Conservation (phyloP, 2,797 vertebrate genomes). For the Chiloscyllium punctatum region DNA sequence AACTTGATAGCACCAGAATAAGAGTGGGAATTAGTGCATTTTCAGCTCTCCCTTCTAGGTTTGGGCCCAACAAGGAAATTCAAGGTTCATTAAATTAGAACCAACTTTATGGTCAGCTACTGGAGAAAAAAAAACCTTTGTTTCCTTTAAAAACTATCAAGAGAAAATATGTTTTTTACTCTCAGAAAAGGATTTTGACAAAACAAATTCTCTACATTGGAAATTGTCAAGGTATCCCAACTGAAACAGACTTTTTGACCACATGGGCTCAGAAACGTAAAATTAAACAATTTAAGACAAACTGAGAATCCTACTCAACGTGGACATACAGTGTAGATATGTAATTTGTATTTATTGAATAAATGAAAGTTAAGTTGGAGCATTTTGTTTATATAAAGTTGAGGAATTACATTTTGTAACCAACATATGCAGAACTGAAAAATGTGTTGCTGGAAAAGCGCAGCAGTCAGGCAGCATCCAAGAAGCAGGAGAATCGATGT, state of each 20-base stretch:
- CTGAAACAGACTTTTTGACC: background rate
- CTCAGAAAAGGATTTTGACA: background rate
- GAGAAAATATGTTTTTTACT: background rate
- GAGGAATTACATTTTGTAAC: background rate
- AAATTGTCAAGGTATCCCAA: background rate
- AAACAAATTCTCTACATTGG: background rate
- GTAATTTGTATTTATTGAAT: too few relatives aligned
- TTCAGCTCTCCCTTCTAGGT: background rate
- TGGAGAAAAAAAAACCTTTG: background rate
- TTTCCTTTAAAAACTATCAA: background rate
- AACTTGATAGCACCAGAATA: background rate
- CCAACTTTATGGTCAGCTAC: background rate
- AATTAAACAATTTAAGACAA: background rate
- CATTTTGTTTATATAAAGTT: background rate
- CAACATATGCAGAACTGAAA: background rate
- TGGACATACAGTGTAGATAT: background rate
- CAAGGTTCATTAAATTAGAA: background rate
- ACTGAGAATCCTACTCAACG: background rate
- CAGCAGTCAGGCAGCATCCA: too few relatives aligned
- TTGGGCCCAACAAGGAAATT: background rate
- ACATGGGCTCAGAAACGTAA: background rate
- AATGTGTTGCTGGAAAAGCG: too few relatives aligned
- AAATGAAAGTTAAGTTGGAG: background rate
- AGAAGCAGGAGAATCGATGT: too few relatives aligned
- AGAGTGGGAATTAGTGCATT: background rate